Evolutionary conservation across 2,113 vertebrate genomes (phyloP).

Genomic region (Trematomus loennbergii): DNA sequence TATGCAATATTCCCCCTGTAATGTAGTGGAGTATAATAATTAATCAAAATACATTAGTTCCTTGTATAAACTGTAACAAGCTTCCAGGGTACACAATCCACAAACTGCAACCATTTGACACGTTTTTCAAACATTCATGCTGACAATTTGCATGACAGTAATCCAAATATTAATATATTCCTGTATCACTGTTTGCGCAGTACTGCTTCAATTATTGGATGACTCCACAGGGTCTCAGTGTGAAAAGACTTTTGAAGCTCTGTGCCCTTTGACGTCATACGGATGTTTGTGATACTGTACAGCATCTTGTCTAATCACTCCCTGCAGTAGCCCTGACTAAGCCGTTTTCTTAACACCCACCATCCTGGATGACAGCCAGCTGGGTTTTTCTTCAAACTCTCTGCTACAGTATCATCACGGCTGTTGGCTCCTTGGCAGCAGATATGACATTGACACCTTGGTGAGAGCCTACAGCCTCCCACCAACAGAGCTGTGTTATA

Average conservation of each 20-base stretch:
- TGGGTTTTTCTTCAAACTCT: conserved; percentile 70
- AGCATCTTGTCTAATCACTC: conserved; percentile 66
- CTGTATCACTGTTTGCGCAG: conserved; percentile 7
- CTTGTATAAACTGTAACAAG: background rate
- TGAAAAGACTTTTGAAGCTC: conserved; percentile 51
- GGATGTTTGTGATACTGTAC: conserved; percentile 60
- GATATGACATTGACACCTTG: conserved; percentile 71
- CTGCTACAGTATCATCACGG: conserved; percentile 57
- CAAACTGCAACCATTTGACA: background rate
- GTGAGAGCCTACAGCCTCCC: conserved; percentile 55
- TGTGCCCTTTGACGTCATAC: conserved; percentile 43
- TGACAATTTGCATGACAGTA: conserved; percentile 22
- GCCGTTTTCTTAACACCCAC: conserved; percentile 64
- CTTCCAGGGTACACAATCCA: background rate
- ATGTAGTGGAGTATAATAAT: background rate
- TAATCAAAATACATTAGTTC: background rate
- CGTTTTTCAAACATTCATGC: background rate
- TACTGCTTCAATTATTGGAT: conserved; percentile 11
- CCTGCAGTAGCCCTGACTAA: conserved; percentile 69
- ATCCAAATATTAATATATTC: conserved; percentile 38
- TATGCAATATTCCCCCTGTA: background rate
- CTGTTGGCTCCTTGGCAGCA: conserved; percentile 67
- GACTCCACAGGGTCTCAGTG: conserved; percentile 10
- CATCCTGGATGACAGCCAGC: conserved; percentile 63
- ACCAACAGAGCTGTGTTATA: conserved; percentile 50